Percentiles rank a stretch among this genome's conserved stretches.
These are phyloP conservation scores for Carettochelys insculpta DNA, from an alignment of 2,113 vertebrate genomes.

Conservation along the genomic window DNA sequence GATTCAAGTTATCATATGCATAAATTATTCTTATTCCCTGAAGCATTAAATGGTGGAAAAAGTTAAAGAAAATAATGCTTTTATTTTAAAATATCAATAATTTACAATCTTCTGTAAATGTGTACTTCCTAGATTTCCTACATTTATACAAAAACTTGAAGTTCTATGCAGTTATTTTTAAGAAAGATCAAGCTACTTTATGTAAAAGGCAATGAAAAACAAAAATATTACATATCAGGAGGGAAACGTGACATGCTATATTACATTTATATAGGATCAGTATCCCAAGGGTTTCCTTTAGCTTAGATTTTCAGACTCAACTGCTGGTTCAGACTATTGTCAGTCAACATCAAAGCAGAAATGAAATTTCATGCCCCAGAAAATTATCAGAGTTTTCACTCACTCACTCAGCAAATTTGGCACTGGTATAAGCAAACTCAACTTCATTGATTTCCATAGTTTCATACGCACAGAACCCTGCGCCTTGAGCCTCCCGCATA, in stretches of 20 bases:
- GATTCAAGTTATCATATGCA: background rate
- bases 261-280: background rate
- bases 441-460: background rate
- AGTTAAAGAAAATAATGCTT: fast-evolving
- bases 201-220: background rate
- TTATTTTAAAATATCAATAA: background rate
- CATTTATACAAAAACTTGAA: background rate
- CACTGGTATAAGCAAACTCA: background rate
- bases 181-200: background rate
- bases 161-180: background rate
- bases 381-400: conserved; percentile 18
- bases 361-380: background rate
- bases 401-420: background rate
- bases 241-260: background rate
- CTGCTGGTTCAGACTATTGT: background rate
- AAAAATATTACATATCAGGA: background rate
- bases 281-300: background rate
- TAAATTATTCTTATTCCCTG: background rate
- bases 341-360: conserved; percentile 25
- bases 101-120: background rate
- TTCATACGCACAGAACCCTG: too few relatives aligned
- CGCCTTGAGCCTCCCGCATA: too few relatives aligned
- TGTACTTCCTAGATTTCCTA: background rate
- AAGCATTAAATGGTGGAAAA: background rate
- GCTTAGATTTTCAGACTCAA: background rate